Conservation (phyloP, 2,113 vertebrate species). For the Chelonoidis abingdonii region DNA sequence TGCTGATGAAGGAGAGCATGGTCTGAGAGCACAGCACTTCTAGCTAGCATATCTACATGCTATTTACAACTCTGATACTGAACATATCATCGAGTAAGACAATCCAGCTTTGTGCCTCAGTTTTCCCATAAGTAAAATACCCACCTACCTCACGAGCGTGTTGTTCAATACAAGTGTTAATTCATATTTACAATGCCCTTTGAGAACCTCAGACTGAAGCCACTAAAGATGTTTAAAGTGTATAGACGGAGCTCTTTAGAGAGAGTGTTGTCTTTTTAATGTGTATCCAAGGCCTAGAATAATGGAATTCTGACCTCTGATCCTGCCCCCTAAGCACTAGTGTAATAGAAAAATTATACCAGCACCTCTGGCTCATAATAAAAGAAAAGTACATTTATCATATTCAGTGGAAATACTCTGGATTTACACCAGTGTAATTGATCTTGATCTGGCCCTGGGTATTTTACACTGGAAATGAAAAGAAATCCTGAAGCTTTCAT, state of each 20-base stretch:
- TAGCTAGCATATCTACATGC: neutral
- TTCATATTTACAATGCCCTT: neutral
- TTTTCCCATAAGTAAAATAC: neutral
- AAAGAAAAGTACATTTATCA: rapidly evolving
- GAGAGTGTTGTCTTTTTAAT: rapidly evolving
- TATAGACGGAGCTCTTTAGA: neutral
- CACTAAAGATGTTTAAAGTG: rapidly evolving
- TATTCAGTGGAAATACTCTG: neutral
- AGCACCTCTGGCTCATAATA: neutral
- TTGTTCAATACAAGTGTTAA: neutral
- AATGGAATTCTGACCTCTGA: neutral
- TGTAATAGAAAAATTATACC: neutral
- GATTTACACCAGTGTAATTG: rapidly evolving
- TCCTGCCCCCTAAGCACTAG: rapidly evolving
- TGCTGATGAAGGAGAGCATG: neutral
- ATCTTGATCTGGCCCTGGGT: neutral
- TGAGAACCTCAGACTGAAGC: neutral
- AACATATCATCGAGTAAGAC: neutral
- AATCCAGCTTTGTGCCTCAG: neutral
- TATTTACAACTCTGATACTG: neutral
- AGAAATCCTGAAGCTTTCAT: neutral
- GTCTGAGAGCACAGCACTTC: neutral
- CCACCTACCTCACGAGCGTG: no score
- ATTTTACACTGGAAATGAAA: neutral
- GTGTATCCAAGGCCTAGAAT: neutral